Percentiles rank a stretch among this genome's conserved stretches.
Conservation (phyloP, 2,797 vertebrate species). For the Paguma larvata region DNA sequence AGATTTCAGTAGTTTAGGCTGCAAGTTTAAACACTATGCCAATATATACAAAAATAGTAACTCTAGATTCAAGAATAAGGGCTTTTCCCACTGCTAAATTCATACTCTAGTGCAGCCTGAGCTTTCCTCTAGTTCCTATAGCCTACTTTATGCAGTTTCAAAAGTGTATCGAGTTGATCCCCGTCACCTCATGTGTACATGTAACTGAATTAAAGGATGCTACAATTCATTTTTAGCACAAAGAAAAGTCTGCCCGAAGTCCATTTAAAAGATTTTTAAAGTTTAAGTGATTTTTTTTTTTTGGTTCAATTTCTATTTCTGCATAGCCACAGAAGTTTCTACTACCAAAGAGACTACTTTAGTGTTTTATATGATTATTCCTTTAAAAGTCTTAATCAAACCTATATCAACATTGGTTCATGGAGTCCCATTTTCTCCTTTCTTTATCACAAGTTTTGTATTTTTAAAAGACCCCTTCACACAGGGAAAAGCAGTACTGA, state of each 20-base stretch:
- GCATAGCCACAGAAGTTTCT: conserved; percentile 83
- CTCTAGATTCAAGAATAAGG: conserved; percentile 85
- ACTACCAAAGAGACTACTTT: conserved; percentile 80
- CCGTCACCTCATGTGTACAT: conserved; percentile 51
- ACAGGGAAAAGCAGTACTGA: conserved; percentile 67
- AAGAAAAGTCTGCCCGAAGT: conserved; percentile 75
- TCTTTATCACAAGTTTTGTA: conserved; percentile 61
- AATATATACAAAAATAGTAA: conserved; percentile 88
- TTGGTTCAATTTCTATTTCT: conserved; percentile 84
- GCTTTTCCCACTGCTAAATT: conserved; percentile 83
- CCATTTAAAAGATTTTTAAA: conserved; percentile 80
- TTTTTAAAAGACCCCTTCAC: conserved; percentile 55
- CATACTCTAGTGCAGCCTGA: conserved; percentile 84
- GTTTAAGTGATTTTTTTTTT: conserved; percentile 82
- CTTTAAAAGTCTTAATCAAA: conserved; percentile 66
- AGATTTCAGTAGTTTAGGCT: conserved; percentile 90
- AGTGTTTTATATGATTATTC: conserved; percentile 84
- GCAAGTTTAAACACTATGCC: conserved; percentile 87
- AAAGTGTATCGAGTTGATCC: conserved; percentile 73
- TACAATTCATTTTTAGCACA: conserved; percentile 77
- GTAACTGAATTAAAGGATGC: conserved; percentile 63
- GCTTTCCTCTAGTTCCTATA: conserved; percentile 80
- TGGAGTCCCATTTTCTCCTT: conserved; percentile 72
- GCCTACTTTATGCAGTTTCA: conserved; percentile 77
- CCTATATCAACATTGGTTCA: conserved; percentile 63